These are phyloP conservation scores for Leptobrachium leishanense DNA, from an alignment of 2,113 vertebrate species.

Conservation along the genomic window DNA sequence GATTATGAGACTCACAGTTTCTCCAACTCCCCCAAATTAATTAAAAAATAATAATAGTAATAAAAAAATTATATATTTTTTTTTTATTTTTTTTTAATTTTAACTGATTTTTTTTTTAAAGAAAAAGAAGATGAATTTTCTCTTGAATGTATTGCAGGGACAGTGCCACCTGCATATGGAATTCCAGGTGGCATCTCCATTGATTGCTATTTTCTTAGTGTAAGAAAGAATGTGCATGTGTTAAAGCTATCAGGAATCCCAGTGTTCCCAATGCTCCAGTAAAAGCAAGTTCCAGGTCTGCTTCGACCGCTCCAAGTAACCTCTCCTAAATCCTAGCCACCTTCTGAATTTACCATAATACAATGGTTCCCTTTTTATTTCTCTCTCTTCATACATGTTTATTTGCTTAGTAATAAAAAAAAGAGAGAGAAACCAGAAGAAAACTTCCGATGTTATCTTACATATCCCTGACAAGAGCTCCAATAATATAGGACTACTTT, in stretches of 20 bases:
- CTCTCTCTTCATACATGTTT: slow-evolving; percentile 2
- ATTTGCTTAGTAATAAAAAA: not conserved
- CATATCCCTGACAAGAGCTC: not conserved
- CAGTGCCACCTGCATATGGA: slow-evolving; percentile 35
- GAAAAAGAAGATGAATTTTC: no score
- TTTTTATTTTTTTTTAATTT: no score
- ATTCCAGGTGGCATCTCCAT: slow-evolving; percentile 31
- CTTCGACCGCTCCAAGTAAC: slow-evolving; percentile 26
- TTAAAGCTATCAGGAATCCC: slow-evolving; percentile 36
- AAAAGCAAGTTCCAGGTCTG: slow-evolving; percentile 27
- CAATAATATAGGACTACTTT: not conserved
- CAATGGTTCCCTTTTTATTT: slow-evolving; percentile 9
- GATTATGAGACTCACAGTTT: no score
- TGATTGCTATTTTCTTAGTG: slow-evolving; percentile 16
- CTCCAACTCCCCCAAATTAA: no score
- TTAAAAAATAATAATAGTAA: no score
- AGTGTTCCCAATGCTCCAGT: slow-evolving; percentile 31
- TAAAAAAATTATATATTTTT: no score
- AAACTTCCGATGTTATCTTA: not conserved
- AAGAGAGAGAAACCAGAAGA: not conserved
- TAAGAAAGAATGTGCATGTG: slow-evolving; percentile 32
- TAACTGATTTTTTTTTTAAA: no score
- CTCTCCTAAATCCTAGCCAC: slow-evolving; percentile 45
- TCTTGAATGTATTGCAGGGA: not conserved
- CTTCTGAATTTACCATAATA: slow-evolving; percentile 41